A percentile compares a stretch with the other conserved stretches of the same genome.
Evolutionary conservation across 2,888 invertebrate species (phyloP).

Genomic region (Orthosia cruda): DNA sequence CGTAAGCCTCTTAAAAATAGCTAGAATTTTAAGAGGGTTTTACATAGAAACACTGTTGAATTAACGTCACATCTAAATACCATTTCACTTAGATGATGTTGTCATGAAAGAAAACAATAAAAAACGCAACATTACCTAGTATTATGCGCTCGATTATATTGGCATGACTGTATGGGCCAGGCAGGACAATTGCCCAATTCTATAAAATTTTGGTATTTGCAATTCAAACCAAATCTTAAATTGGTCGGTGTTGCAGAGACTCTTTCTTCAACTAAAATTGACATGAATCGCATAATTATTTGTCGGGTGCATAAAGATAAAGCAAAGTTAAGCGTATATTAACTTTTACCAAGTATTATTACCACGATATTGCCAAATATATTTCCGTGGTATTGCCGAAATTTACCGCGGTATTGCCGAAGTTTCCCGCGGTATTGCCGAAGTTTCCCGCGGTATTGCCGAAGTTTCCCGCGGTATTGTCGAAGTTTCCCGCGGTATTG

Average conservation of each 20-base stretch:
- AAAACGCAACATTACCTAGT: not conserved
- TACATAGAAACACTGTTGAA: slow-evolving; percentile 27
- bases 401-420: not conserved
- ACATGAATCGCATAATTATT: not conserved
- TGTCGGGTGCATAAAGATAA: not conserved
- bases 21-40: slow-evolving; percentile 34
- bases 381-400: too few species aligned
- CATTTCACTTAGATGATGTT: not conserved
- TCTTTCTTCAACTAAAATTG: not conserved
- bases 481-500: not conserved
- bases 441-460: not conserved
- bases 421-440: not conserved
- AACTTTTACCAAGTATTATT: slow-evolving; percentile 23
- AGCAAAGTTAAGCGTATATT: slow-evolving; percentile 1
- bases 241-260: not conserved
- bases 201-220: not conserved
- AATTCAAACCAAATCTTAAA: too few species aligned
- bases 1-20: not conserved
- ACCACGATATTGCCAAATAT: not conserved
- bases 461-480: not conserved
- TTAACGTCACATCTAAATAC: not conserved
- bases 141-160: not conserved
- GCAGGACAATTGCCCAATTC: not conserved
- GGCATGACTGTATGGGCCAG: not conserved
- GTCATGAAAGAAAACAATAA: not conserved